Evolutionary conservation across 2,113 vertebrate genomes (phyloP), one percentile per base, ranked within the genome.

Genomic region (Protobothrops mucrosquamatus): DNA sequence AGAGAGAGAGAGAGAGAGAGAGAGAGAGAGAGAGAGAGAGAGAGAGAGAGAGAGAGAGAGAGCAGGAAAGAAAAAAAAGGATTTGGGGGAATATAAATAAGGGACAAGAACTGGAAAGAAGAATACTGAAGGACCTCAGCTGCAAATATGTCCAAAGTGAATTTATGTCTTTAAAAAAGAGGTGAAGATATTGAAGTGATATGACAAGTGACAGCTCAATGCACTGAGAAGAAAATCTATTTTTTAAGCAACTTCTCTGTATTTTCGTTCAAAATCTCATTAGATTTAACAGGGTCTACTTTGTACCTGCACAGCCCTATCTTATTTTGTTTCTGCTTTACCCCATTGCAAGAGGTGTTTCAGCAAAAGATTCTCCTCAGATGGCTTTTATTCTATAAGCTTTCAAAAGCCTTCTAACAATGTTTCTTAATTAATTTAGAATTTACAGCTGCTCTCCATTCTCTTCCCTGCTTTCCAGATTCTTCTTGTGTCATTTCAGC

Each of bases 11-110:
- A n/a, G n/a, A n/a, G n/a, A n/a, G n/a, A n/a, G 56, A 88, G 43
- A 92, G 92, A 94, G 1, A 51, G 48, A 48, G 48, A 48, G 55
- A 87, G 48, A 91, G 92, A 94, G 56, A 54, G 48, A 91, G 92
- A 94, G 48, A 48, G 46, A 89, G 92, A 86, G 91, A 55, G 94
- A 91, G 11, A 3, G 55, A 92, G 93, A 94, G 46, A 91, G 91
- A 86, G 91, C 52, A 51, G 94, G 51, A 91, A 93, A 86, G 91
- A 54, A 34, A 57, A 90, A 90, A 24, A 26, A 93, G 92, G 56
- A 0, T 48, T 52, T 85, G 20, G 59, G n/a, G n/a, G 15, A 20
- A 20, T 54, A 90, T 46, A 88, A 92, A 48, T 51, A 69, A 87
- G 34, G 15, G 54, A 14, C 23, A 0, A 57, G 56, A 92, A 89